phyloP scores from a whole-genome alignment of 2,888 invertebrate genomes.

The Therioaphis trifolii region DNA sequence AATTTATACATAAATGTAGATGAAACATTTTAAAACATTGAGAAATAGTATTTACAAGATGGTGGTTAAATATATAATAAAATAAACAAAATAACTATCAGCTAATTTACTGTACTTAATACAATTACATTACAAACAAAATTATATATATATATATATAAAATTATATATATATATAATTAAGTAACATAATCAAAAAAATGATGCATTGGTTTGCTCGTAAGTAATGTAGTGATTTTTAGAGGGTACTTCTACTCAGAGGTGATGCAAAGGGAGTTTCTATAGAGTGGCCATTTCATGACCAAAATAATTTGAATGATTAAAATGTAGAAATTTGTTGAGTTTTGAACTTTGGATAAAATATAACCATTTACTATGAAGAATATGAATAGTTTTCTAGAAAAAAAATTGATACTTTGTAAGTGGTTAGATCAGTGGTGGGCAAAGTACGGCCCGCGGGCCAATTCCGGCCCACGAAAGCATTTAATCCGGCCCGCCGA shows the following conservation, averaged over 20 bases:
- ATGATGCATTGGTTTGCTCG: background rate
- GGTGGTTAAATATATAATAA: background rate
- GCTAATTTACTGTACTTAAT: background rate
- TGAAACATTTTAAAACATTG: background rate
- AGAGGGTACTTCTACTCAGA: background rate
- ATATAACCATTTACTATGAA: background rate
- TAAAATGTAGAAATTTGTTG: no score
- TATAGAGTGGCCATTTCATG: no score
- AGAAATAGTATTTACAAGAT: background rate
- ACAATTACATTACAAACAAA: background rate
- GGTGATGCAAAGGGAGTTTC: background rate
- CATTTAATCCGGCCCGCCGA: no score
- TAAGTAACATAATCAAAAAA: constrained; percentile 1
- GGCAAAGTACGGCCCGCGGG: no score
- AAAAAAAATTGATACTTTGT: background rate
- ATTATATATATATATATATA: background rate
- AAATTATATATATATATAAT: background rate
- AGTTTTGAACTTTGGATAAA: background rate
- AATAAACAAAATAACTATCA: constrained; percentile 16
- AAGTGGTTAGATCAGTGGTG: no score
- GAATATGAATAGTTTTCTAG: background rate
- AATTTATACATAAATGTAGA: background rate
- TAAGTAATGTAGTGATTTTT: background rate
- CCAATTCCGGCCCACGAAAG: no score
- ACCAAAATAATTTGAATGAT: no score